Percentiles rank a stretch among this genome's conserved stretches.
These are phyloP conservation scores for Rhabdornis inornatus DNA, from an alignment of 2,113 vertebrate genomes.

Conservation along the genomic window DNA sequence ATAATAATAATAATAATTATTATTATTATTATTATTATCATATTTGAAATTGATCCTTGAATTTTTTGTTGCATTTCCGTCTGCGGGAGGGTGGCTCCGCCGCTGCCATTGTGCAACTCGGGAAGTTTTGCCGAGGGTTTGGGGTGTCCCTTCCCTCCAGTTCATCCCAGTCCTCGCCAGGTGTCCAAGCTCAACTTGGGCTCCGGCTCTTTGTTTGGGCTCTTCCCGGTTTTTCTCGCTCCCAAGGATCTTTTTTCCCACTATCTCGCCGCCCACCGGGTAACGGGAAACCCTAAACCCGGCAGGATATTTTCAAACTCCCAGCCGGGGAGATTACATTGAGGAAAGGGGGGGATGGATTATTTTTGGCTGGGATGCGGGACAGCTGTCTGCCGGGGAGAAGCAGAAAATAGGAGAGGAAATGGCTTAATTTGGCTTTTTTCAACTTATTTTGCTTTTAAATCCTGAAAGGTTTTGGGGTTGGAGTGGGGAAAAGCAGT, in stretches of 20 bases:
- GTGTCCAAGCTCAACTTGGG: not conserved
- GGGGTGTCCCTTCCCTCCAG: not conserved
- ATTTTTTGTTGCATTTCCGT: not conserved
- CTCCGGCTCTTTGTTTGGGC: constrained; percentile 55
- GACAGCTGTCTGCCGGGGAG: constrained; percentile 62
- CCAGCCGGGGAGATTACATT: constrained; percentile 73
- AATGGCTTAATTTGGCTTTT: not conserved
- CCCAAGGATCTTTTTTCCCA: not conserved
- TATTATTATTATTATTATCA: not conserved
- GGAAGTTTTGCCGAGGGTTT: not conserved
- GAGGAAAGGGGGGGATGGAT: constrained; percentile 34
- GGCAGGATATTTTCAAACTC: constrained; percentile 76
- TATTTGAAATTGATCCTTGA: not conserved
- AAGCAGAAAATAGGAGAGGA: not conserved
- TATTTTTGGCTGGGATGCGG: constrained; percentile 77
- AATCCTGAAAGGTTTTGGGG: not conserved
- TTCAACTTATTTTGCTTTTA: not conserved
- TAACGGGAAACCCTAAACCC: constrained; percentile 75
- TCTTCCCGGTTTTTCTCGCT: constrained; percentile 31
- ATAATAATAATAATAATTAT: not conserved
- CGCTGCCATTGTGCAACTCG: not conserved
- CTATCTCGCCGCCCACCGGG: not conserved
- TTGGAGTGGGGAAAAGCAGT: not conserved
- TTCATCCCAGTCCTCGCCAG: not conserved
- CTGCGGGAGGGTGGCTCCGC: not conserved